Evolutionary conservation across 2,797 vertebrate genomes (phyloP), one percentile per base, ranked within the genome.

Genomic region (Diplodus puntazzo): DNA sequence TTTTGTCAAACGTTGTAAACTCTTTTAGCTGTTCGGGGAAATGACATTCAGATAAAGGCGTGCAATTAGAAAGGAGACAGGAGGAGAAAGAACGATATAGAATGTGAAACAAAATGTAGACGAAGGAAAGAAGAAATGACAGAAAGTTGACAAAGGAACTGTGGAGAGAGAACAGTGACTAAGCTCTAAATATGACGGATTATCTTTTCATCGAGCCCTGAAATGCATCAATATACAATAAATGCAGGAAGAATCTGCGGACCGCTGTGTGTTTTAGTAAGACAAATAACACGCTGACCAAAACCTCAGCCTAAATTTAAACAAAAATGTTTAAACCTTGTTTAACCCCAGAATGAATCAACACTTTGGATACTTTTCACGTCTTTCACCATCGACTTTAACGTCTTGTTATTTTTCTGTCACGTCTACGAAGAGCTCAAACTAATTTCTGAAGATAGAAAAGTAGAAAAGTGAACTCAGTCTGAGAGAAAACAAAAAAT

Each of bases 401-500:
- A 11, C 18, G 11, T 50, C 63, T 23, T n/a, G 16, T 13, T 49
- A 9, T 75, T 60, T 42, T 25, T 21, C 1, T 20, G 14, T 16
- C 14, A 39, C 48, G 20, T 45, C 1, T 21, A 27, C 27, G 4
- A 62, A 30, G 39, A 3, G 0, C 1, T 5, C 3, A n/a, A 27
- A 30, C 18, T 45, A 12, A 49, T 58, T 50, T 14, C 14, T 53
- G 5, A 14, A 48, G 9, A 67, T 2, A 21, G 11, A 5, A 34
- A 17, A 34, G 13, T 1, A 43, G 11, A 61, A 65, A 54, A 27
- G 11, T 18, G 23, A 50, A 67, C 18, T 48, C 23, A 34, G 18
- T 60, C 60, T 49, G 18, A 59, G 49, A 75, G 16, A 62, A 68
- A 70, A 11, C 45, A 79, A 42, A 14, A 48, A 80, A 68, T 16